Conservation (phyloP, 2,797 vertebrate genomes). For the Carapus acus region DNA sequence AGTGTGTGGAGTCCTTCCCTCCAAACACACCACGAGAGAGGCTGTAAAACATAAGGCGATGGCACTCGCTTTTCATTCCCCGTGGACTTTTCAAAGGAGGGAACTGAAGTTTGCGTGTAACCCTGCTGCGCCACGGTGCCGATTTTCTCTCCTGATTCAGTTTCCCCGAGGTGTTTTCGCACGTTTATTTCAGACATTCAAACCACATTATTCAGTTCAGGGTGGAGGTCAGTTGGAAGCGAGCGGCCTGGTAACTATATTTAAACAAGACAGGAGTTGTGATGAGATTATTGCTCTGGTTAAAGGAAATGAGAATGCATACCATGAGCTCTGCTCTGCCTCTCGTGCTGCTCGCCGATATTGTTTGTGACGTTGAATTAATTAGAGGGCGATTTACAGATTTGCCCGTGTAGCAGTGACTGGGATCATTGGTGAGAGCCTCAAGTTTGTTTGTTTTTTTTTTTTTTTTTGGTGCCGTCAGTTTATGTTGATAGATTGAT, state of each 20-base stretch:
- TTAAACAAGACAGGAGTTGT: constrained; percentile 18
- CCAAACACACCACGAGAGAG: constrained; percentile 28
- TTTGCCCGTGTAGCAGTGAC: constrained; percentile 1
- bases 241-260: neutral
- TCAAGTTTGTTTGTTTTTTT: too few relatives aligned
- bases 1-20: constrained; percentile 14
- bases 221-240: constrained; percentile 12
- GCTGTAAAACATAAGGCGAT: constrained; percentile 17
- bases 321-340: constrained; percentile 45
- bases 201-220: constrained; percentile 4
- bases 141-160: neutral
- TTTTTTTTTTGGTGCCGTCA: too few relatives aligned
- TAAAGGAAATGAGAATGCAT: constrained; percentile 45
- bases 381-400: constrained; percentile 39
- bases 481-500: too few relatives aligned
- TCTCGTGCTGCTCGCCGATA: constrained; percentile 37
- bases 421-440: too few relatives aligned
- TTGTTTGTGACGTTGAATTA: constrained; percentile 43
- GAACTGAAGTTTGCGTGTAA: constrained; percentile 14
- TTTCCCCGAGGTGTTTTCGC: neutral
- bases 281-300: constrained; percentile 34
- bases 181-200: neutral
- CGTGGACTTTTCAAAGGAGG: constrained; percentile 1
- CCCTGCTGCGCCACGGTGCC: neutral
- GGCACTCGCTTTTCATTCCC: constrained; percentile 10